A percentile compares a stretch with the other conserved stretches of the same genome.
These are phyloP conservation scores for Sander vitreus DNA, from an alignment of 2,113 vertebrate species.

Conservation along the genomic window DNA sequence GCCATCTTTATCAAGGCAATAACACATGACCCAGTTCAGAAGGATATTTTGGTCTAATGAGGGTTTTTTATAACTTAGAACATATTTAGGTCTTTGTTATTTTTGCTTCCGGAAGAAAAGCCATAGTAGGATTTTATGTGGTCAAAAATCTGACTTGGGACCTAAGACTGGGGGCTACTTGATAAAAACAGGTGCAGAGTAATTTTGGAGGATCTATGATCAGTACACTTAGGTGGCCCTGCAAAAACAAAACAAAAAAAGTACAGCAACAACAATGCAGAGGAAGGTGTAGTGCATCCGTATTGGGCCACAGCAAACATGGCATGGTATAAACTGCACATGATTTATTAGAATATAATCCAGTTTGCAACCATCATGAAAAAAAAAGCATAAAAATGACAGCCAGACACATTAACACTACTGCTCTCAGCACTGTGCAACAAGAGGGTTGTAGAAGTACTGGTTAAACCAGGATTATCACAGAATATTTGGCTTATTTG, in stretches of 20 bases:
- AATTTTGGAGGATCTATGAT: neutral
- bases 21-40: constrained; percentile 71
- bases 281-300: neutral
- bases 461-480: neutral
- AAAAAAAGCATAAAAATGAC: constrained; percentile 10
- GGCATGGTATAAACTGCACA: neutral
- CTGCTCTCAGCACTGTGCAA: neutral
- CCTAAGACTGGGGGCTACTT: neutral
- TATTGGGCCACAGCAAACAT: neutral
- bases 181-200: constrained; percentile 9
- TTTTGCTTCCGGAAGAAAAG: constrained; percentile 32
- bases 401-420: constrained; percentile 1
- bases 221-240: neutral
- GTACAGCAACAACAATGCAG: neutral
- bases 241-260: neutral
- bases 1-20: constrained; percentile 47
- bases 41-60: constrained; percentile 70
- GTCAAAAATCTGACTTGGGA: constrained; percentile 6
- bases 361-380: constrained; percentile 1
- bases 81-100: constrained; percentile 55
- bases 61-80: constrained; percentile 15
- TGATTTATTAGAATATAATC: constrained; percentile 18
- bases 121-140: constrained; percentile 1
- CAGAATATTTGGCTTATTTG: neutral
- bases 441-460: neutral